Evolutionary conservation across 2,113 vertebrate genomes (phyloP).

Genomic region (Brevimyrus niger): DNA sequence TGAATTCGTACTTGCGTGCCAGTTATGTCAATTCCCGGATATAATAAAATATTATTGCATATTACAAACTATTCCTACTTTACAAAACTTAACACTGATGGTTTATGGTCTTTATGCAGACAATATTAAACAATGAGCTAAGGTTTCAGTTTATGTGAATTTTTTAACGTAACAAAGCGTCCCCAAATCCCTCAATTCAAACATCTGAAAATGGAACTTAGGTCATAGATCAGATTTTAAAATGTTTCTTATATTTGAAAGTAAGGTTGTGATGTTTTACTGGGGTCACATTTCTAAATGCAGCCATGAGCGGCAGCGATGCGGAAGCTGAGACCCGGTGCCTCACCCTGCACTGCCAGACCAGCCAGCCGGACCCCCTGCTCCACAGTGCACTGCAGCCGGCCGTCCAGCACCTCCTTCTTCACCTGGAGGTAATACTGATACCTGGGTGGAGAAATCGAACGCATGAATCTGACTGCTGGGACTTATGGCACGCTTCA

Average conservation of each 20-base stretch:
- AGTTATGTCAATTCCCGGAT: no score
- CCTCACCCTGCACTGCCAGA: slow-evolving; percentile 85
- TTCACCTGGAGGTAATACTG: slow-evolving; percentile 98
- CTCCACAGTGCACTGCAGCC: slow-evolving; percentile 73
- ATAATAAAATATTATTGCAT: no score
- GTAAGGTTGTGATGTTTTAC: background rate
- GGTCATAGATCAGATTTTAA: background rate
- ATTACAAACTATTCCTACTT: background rate
- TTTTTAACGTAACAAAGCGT: background rate
- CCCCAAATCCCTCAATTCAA: background rate
- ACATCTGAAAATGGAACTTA: background rate
- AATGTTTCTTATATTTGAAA: background rate
- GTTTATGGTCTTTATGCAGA: background rate
- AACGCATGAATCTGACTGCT: background rate
- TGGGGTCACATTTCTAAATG: background rate
- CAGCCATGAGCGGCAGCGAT: no score
- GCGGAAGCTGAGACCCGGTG: no score
- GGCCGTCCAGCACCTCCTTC: slow-evolving; percentile 87
- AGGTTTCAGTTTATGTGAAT: background rate
- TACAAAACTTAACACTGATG: background rate
- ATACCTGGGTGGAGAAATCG: slow-evolving; percentile 61
- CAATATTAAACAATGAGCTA: background rate
- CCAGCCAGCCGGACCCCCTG: slow-evolving; percentile 85
- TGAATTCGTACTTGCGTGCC: no score
- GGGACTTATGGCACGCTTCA: background rate